Conservation (phyloP, 37 sponge, comb jelly and placozoan species). For the Spongilla lacustris region DNA sequence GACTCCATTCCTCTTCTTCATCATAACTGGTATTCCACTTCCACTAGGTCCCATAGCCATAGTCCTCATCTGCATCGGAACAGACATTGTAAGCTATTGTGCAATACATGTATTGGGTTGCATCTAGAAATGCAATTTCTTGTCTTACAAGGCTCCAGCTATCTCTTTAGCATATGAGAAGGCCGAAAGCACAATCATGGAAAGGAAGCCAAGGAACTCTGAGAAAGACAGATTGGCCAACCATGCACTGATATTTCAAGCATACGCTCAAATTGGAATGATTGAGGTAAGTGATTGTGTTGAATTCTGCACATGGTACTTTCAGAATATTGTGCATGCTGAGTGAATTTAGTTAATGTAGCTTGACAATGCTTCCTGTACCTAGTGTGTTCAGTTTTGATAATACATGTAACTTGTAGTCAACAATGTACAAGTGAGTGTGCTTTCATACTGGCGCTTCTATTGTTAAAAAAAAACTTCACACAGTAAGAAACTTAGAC, state of each 20-base stretch:
- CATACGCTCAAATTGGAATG: conserved; percentile 96
- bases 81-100: conserved; percentile 75
- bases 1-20: conserved; percentile 94
- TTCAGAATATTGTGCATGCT: too few species aligned
- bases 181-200: conserved; percentile 97
- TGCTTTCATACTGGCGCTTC: too few species aligned
- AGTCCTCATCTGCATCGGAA: conserved; percentile 96
- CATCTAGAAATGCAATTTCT: conserved; percentile 28
- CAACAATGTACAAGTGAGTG: too few species aligned
- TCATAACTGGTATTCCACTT: conserved; percentile 83
- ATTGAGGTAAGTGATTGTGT: conserved; percentile 66
- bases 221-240: conserved; percentile 86
- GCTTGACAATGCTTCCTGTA: too few species aligned
- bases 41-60: conserved; percentile 95
- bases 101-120: conserved; percentile 26
- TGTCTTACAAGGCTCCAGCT: conserved; percentile 75
- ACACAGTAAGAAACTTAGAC: too few species aligned
- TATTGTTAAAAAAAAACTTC: too few species aligned
- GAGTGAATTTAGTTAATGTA: too few species aligned
- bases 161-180: conserved; percentile 97
- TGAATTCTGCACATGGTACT: too few species aligned
- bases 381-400: too few species aligned
- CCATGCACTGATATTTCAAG: conserved; percentile 76
- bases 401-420: too few species aligned
- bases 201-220: conserved; percentile 91